Conservation (phyloP, 2,888 invertebrate species). For the Emmelina monodactyla region DNA sequence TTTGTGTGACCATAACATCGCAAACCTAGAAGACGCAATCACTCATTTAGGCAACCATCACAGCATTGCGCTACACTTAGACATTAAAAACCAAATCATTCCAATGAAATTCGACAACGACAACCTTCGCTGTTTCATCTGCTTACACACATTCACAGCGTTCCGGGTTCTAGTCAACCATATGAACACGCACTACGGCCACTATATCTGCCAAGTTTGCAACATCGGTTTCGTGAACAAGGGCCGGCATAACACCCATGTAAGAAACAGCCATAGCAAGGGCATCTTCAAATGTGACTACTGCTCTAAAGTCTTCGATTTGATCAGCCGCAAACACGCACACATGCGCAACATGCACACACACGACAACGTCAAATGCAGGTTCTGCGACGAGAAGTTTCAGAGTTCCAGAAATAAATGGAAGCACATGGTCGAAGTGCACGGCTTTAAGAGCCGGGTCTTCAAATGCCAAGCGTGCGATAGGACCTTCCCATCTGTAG, state of each 20-base stretch:
- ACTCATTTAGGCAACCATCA: conserved; percentile 27
- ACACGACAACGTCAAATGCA: conserved; percentile 23
- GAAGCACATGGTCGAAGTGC: conserved; percentile 25
- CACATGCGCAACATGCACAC: conserved; percentile 3
- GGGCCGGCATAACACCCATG: conserved; percentile 18
- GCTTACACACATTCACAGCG: conserved; percentile 22
- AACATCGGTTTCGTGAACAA: conserved; percentile 26
- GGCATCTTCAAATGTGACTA: conserved; percentile 21
- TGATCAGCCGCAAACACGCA: conserved; percentile 5
- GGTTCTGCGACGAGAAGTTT: conserved; percentile 27
- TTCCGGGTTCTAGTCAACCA: conserved; percentile 26
- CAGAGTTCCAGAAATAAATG: conserved; percentile 22
- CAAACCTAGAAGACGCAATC: conserved; percentile 24
- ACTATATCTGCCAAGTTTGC: conserved; percentile 28
- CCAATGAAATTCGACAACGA: conserved; percentile 33
- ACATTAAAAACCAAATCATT: conserved; percentile 31
- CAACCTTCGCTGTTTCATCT: conserved; percentile 26
- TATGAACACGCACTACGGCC: conserved; percentile 29
- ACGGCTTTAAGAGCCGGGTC: conserved; percentile 21
- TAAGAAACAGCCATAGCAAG: conserved; percentile 16
- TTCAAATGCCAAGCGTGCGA: conserved; percentile 30
- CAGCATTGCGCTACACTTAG: conserved; percentile 22
- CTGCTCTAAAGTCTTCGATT: conserved; percentile 34
- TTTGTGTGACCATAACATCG: conserved; percentile 22
- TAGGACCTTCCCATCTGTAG: conserved; percentile 20